phyloP scores from a whole-genome alignment of 2,888 invertebrate genomes.

The Leucophenga montana region DNA sequence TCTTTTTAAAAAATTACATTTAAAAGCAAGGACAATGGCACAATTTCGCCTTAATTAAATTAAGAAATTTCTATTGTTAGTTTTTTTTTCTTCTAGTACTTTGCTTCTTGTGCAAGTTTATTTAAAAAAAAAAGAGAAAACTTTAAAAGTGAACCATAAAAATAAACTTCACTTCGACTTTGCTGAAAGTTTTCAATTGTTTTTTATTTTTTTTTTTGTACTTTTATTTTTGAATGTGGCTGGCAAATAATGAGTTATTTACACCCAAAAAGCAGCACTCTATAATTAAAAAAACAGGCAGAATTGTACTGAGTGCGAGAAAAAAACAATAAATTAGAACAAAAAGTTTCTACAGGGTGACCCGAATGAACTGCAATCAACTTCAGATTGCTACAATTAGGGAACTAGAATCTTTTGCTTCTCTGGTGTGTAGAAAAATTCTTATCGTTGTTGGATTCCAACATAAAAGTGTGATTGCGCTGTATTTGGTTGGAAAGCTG shows the following conservation, averaged over 20 bases:
- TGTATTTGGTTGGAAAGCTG: no score
- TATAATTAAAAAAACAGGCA: not conserved
- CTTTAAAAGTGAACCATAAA: not conserved
- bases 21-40: not conserved
- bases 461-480: no score
- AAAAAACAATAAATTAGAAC: not conserved
- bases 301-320: not conserved
- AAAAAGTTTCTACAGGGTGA: not conserved
- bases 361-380: no score
- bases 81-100: not conserved
- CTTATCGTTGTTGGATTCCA: no score
- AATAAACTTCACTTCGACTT: not conserved
- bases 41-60: conserved; percentile 32
- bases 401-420: no score
- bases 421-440: no score
- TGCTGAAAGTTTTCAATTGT: not conserved
- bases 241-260: conserved; percentile 57
- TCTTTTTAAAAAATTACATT: no score
- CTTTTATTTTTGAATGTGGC: conserved; percentile 42
- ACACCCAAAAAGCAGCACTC: conserved; percentile 34
- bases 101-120: no score
- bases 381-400: no score
- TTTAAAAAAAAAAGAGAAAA: no score
- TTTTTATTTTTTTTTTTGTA: conserved; percentile 29
- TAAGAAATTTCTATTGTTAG: no score